Conservation (phyloP, 2,797 vertebrate genomes). For the Enteromius viviparus region DNA sequence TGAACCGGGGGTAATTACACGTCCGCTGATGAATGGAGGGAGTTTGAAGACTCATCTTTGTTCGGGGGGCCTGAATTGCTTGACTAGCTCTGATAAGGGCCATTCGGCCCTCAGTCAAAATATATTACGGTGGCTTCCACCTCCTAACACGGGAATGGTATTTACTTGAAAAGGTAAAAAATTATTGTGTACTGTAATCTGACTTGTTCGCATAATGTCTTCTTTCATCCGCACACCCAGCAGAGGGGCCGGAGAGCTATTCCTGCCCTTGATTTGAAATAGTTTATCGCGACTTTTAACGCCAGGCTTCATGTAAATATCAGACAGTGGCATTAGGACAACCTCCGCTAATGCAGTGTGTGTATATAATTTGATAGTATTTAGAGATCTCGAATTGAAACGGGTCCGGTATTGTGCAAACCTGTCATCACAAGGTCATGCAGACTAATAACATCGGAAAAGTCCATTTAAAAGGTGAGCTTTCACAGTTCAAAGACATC, state of each 20-base stretch:
- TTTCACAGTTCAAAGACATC: constrained; percentile 67
- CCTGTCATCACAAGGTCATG: constrained; percentile 74
- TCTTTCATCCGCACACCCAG: constrained; percentile 75
- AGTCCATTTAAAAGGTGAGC: constrained; percentile 75
- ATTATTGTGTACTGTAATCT: constrained; percentile 88
- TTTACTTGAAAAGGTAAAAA: constrained; percentile 86
- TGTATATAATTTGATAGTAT: constrained; percentile 82
- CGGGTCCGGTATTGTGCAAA: constrained; percentile 74
- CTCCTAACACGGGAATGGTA: constrained; percentile 79
- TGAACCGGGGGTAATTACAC: constrained; percentile 99
- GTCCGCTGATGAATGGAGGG: constrained; percentile 94
- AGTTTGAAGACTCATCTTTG: constrained; percentile 95
- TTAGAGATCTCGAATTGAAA: constrained; percentile 73
- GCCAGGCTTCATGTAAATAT: constrained; percentile 80
- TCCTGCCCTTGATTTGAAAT: constrained; percentile 76
- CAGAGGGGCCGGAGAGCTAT: constrained; percentile 76
- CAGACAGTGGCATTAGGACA: constrained; percentile 81
- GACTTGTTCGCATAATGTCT: constrained; percentile 86
- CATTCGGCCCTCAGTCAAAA: constrained; percentile 75
- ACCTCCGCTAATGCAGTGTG: constrained; percentile 73
- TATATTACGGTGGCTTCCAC: constrained; percentile 77
- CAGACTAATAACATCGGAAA: constrained; percentile 73
- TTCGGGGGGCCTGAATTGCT: constrained; percentile 87
- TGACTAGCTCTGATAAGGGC: constrained; percentile 87
- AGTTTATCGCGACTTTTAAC: constrained; percentile 80